Percentiles rank a stretch among this genome's conserved stretches.
Conservation (phyloP, 2,888 invertebrate species). For the Piscicola geometra region DNA sequence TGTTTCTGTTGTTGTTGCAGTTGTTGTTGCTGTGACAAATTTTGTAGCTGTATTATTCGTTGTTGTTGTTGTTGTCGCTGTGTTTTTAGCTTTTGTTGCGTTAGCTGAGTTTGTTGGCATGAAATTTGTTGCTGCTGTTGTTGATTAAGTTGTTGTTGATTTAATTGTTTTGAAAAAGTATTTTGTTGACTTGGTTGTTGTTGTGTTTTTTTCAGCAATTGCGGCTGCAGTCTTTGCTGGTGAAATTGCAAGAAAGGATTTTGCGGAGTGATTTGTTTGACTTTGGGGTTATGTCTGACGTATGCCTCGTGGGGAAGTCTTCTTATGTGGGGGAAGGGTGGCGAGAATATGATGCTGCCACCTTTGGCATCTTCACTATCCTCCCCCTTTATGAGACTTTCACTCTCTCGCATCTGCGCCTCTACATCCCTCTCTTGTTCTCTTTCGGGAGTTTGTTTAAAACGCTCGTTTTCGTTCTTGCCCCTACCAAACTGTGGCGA, state of each 20-base stretch:
- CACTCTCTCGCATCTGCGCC: neutral
- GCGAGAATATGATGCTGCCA: conserved; percentile 4
- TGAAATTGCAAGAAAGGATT: conserved; percentile 9
- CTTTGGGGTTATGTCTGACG: neutral
- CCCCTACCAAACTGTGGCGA: neutral
- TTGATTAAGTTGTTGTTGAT: neutral
- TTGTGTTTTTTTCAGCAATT: neutral
- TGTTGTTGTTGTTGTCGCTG: neutral
- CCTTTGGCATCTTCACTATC: neutral
- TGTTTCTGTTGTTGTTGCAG: conserved; percentile 5
- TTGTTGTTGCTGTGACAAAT: neutral
- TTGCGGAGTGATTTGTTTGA: neutral
- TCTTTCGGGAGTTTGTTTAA: neutral
- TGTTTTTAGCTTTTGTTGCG: neutral
- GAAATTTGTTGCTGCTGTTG: neutral
- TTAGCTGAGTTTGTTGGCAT: neutral
- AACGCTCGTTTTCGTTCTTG: neutral
- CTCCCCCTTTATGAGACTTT: neutral
- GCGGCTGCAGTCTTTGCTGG: neutral
- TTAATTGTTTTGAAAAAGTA: neutral
- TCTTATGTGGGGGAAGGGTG: neutral
- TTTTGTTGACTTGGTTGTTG: conserved; percentile 4
- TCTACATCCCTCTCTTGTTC: neutral
- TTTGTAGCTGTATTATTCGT: neutral
- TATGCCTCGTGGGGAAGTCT: conserved; percentile 7